phyloP scores from a whole-genome alignment of 2,113 vertebrate species.

The Poeciliopsis retropinna region DNA sequence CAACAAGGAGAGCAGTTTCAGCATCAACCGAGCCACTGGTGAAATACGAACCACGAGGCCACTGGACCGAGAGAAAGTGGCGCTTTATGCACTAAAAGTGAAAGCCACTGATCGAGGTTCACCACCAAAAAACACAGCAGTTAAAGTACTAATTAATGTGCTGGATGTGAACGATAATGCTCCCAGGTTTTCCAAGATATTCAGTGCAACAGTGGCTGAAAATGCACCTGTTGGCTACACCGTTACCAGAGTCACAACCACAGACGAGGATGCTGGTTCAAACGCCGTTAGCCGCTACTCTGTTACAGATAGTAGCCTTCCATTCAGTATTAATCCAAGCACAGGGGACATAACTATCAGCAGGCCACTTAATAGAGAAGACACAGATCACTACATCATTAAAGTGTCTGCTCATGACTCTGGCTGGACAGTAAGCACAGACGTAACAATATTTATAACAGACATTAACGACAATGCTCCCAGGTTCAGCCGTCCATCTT shows the following conservation, averaged over 20 bases:
- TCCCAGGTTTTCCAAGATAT: slow-evolving; percentile 95
- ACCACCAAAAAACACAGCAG: slow-evolving; percentile 82
- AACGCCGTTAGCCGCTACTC: slow-evolving; percentile 94
- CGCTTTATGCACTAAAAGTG: slow-evolving; percentile 85
- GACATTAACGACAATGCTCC: slow-evolving; percentile 96
- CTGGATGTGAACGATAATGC: slow-evolving; percentile 97
- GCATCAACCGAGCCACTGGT: slow-evolving; percentile 87
- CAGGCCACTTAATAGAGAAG: slow-evolving; percentile 92
- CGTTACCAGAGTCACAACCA: slow-evolving; percentile 92
- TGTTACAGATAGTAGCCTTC: slow-evolving; percentile 86
- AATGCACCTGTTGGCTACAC: slow-evolving; percentile 91
- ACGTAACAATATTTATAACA: slow-evolving; percentile 92
- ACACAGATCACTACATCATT: slow-evolving; percentile 90
- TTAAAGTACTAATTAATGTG: slow-evolving; percentile 86
- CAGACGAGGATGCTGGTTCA: slow-evolving; percentile 90
- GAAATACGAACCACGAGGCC: slow-evolving; percentile 89
- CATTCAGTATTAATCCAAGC: slow-evolving; percentile 89
- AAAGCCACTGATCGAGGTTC: slow-evolving; percentile 89
- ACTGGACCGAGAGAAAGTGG: slow-evolving; percentile 89
- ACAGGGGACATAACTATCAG: slow-evolving; percentile 93
- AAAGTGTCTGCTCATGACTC: slow-evolving; percentile 94
- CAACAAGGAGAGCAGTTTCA: slow-evolving; percentile 90
- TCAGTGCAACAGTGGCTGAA: slow-evolving; percentile 92
- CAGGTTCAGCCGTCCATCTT: slow-evolving; percentile 91
- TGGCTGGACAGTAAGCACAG: slow-evolving; percentile 97